phyloP scores from a whole-genome alignment of 2,888 invertebrate species.

The Eurytoma adleriae region DNA sequence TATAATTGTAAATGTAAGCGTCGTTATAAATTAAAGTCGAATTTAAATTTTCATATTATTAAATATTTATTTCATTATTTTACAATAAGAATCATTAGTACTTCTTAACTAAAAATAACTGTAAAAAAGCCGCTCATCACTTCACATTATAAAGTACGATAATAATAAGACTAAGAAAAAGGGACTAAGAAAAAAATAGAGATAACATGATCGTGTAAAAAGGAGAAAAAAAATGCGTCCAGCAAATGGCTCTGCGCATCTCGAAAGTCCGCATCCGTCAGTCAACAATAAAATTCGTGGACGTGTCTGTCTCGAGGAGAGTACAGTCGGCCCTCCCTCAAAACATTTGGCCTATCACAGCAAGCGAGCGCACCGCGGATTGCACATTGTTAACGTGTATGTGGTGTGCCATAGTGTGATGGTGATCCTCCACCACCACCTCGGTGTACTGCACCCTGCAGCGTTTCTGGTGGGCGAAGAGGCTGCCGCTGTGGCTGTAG shows the following conservation, averaged over 20 bases:
- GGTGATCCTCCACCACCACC: constrained; percentile 69
- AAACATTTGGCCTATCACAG: constrained; percentile 73
- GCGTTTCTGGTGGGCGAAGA: constrained; percentile 74
- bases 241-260: constrained; percentile 41
- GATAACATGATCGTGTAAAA: constrained; percentile 30
- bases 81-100: constrained; percentile 46
- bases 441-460: constrained; percentile 72
- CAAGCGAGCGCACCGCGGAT: constrained; percentile 71
- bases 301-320: constrained; percentile 1
- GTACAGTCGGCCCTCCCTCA: constrained; percentile 57
- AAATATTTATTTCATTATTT: constrained; percentile 50
- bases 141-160: constrained; percentile 33
- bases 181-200: constrained; percentile 22
- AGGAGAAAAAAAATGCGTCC: constrained; percentile 25
- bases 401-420: constrained; percentile 67
- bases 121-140: constrained; percentile 46
- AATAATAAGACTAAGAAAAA: constrained; percentile 24
- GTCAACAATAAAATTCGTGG: constrained; percentile 38
- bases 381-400: constrained; percentile 73
- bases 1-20: neutral
- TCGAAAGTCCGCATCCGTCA: constrained; percentile 52
- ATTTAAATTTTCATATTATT: constrained; percentile 33
- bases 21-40: neutral
- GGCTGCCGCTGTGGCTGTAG: constrained; percentile 74
- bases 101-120: constrained; percentile 38